A percentile compares a stretch with the other conserved stretches of the same genome.
These are phyloP conservation scores for Oreonectes daqikongensis DNA, from an alignment of 2,797 vertebrate species.

Conservation along the genomic window DNA sequence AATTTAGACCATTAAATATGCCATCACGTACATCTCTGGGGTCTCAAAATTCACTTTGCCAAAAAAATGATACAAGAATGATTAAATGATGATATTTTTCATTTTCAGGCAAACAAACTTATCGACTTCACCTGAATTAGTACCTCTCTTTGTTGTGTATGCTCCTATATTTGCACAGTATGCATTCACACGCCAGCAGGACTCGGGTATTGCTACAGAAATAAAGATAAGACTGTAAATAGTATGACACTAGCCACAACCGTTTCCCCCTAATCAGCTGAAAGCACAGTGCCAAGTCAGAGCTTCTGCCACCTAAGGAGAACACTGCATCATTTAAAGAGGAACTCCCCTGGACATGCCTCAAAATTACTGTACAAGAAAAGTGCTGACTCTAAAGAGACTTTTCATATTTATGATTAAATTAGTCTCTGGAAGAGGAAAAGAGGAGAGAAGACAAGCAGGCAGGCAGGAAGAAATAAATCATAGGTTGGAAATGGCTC, in stretches of 20 bases:
- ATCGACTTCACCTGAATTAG: neutral
- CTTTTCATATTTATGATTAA: conserved; percentile 33
- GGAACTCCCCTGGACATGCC: conserved; percentile 45
- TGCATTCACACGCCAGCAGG: neutral
- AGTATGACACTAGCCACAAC: conserved; percentile 55
- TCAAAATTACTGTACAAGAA: conserved; percentile 33
- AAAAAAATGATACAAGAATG: neutral
- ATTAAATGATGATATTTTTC: neutral
- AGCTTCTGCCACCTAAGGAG: conserved; percentile 53
- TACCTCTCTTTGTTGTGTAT: conserved; percentile 8
- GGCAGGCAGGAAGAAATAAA: conserved; percentile 39
- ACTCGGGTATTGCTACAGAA: conserved; percentile 46
- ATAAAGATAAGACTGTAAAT: conserved; percentile 53
- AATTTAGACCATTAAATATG: too few species aligned
- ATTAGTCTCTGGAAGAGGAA: conserved; percentile 5
- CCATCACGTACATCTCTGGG: too few species aligned
- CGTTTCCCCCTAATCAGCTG: conserved; percentile 58
- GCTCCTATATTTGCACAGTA: conserved; percentile 35
- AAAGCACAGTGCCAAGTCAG: conserved; percentile 54
- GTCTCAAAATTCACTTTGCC: too few species aligned
- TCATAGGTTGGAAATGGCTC: conserved; percentile 57
- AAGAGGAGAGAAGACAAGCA: conserved; percentile 3
- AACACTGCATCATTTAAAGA: conserved; percentile 57
- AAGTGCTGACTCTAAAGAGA: conserved; percentile 33
- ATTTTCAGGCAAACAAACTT: neutral